A percentile compares a stretch with the other conserved stretches of the same genome.
Conservation (phyloP, 2,797 vertebrate genomes). For the Sebastes hubbsi region DNA sequence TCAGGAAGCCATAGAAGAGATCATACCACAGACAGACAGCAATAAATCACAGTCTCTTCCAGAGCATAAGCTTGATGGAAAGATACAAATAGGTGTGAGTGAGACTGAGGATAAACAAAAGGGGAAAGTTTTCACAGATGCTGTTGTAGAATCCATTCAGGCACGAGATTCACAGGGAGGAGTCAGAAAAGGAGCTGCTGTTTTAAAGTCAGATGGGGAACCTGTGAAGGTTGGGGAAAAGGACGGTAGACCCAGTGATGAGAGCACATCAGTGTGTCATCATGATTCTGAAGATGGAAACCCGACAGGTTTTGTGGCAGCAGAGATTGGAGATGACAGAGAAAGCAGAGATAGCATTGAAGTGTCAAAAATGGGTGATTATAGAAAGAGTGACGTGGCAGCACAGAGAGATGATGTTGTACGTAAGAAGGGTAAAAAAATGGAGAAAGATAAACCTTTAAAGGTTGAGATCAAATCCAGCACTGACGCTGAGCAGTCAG, state of each 20-base stretch:
- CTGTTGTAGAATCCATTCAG: background rate
- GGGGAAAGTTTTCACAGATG: background rate
- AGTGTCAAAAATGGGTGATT: background rate
- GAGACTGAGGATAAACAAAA: constrained; percentile 14
- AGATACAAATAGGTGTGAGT: background rate
- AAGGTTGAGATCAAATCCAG: constrained; percentile 20
- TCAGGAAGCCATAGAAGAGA: constrained; percentile 73
- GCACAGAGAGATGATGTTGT: background rate
- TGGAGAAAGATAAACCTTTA: constrained; percentile 26
- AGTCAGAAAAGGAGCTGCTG: background rate
- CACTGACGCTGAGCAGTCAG: constrained; percentile 26
- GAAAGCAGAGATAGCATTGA: constrained; percentile 3
- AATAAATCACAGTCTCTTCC: background rate
- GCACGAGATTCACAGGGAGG: background rate
- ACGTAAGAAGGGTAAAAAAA: constrained; percentile 10
- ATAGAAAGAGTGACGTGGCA: background rate
- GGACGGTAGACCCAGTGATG: background rate
- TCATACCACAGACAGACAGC: constrained; percentile 39
- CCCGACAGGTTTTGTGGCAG: background rate
- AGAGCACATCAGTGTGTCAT: background rate
- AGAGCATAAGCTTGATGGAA: constrained; percentile 8
- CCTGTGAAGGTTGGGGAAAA: background rate
- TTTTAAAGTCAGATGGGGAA: background rate
- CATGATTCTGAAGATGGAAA: background rate
- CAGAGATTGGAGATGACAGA: background rate